A percentile compares a stretch with the other conserved stretches of the same genome.
These are phyloP conservation scores for Agonopterix subpropinquella DNA, from an alignment of 2,888 invertebrate genomes.

Conservation along the genomic window DNA sequence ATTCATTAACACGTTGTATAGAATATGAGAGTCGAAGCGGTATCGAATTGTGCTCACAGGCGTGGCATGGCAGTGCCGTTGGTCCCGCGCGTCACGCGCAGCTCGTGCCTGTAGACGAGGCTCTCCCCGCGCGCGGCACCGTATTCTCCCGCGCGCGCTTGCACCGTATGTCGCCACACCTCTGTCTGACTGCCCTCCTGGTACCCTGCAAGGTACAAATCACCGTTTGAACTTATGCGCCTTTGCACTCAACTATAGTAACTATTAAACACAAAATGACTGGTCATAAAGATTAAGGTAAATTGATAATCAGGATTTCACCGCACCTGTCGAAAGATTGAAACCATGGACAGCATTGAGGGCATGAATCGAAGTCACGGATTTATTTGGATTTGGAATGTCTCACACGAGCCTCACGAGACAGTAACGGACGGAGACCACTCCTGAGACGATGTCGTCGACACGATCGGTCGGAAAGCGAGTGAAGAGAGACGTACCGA, in stretches of 20 bases:
- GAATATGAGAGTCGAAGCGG: background rate
- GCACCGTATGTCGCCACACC: conserved; percentile 37
- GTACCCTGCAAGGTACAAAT: background rate
- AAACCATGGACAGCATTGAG: too few relatives aligned
- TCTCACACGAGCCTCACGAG: too few relatives aligned
- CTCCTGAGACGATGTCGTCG: background rate
- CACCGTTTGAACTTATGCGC: too few relatives aligned
- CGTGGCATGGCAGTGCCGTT: conserved; percentile 37
- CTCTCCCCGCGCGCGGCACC: conserved; percentile 47
- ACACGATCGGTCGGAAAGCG: background rate
- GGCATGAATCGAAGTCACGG: too few relatives aligned
- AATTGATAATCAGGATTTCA: too few relatives aligned
- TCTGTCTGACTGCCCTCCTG: conserved; percentile 21
- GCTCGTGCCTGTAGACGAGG: conserved; percentile 46
- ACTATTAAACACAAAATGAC: too few relatives aligned
- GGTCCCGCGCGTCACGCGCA: conserved; percentile 34
- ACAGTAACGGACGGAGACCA: too few relatives aligned
- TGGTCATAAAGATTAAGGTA: too few relatives aligned
- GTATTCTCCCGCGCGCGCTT: conserved; percentile 32
- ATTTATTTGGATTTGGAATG: too few relatives aligned
- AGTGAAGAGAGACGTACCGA: conserved; percentile 25
- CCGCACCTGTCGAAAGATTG: too few relatives aligned
- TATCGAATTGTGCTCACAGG: conserved; percentile 19
- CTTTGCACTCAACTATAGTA: too few relatives aligned
- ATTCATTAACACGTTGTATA: too few relatives aligned